Evolutionary conservation across 2,888 invertebrate species (phyloP).

Genomic region (Melangyna quadrimaculata): DNA sequence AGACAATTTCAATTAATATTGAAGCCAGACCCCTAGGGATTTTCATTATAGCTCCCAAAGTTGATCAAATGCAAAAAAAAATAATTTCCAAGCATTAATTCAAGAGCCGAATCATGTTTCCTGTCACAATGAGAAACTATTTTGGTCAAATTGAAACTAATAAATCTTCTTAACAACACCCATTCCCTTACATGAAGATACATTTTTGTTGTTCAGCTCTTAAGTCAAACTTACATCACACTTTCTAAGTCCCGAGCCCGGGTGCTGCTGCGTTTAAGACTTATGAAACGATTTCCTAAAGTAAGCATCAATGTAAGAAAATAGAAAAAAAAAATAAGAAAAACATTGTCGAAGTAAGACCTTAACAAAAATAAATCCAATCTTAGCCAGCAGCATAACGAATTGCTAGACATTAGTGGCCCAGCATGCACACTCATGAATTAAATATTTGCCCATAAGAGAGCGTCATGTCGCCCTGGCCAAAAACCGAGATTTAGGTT

Average conservation of each 20-base stretch:
- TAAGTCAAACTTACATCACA: constrained; percentile 41
- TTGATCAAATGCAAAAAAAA: background rate
- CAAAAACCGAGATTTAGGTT: constrained; percentile 35
- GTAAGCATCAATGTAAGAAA: background rate
- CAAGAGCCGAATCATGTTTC: constrained; percentile 17
- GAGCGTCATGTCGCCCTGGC: constrained; percentile 64
- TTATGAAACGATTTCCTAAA: constrained; percentile 40
- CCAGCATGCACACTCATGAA: constrained; percentile 67
- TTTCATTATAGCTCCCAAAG: background rate
- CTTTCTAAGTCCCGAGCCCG: constrained; percentile 12
- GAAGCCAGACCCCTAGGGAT: background rate
- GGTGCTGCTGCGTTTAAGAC: background rate
- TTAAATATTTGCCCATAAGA: constrained; percentile 69
- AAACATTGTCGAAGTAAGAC: constrained; percentile 20
- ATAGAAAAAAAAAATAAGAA: background rate
- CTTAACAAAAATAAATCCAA: constrained; percentile 36
- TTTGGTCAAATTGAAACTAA: constrained; percentile 39
- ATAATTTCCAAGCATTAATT: background rate
- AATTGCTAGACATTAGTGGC: constrained; percentile 61
- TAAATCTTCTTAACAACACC: constrained; percentile 59
- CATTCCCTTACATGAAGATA: constrained; percentile 52
- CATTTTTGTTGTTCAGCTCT: constrained; percentile 15
- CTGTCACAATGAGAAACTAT: constrained; percentile 25
- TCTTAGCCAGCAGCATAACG: constrained; percentile 58
- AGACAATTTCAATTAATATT: constrained; percentile 17